These are phyloP conservation scores for Laothoe populi DNA, from an alignment of 2,888 invertebrate genomes.

Conservation along the genomic window DNA sequence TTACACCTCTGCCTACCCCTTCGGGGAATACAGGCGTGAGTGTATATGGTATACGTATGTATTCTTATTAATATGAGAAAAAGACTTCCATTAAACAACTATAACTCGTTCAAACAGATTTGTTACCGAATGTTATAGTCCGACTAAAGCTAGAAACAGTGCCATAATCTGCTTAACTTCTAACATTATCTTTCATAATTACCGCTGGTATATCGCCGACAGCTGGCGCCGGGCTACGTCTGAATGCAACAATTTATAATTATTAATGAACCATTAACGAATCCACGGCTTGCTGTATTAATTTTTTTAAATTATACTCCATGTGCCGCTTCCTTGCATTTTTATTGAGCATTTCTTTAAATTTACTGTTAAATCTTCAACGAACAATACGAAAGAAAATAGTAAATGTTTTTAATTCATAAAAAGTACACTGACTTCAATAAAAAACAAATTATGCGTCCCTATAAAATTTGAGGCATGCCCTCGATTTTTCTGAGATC, in stretches of 20 bases:
- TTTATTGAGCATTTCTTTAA: constrained; percentile 23
- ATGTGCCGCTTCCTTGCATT: constrained; percentile 24
- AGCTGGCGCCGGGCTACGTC: constrained; percentile 40
- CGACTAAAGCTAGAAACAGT: constrained; percentile 20
- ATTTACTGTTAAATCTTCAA: too few species aligned
- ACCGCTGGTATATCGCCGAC: constrained; percentile 37
- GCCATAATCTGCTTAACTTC: constrained; percentile 22
- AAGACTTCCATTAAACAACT: background rate
- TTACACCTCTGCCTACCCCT: too few species aligned
- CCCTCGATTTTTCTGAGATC: too few species aligned
- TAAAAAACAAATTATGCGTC: too few species aligned
- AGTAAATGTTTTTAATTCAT: too few species aligned
- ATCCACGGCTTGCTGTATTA: constrained; percentile 26
- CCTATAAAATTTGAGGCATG: too few species aligned
- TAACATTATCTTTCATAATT: constrained; percentile 38
- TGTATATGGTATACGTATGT: too few species aligned
- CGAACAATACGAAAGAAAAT: too few species aligned
- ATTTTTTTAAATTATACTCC: constrained; percentile 25
- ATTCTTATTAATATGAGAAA: too few species aligned
- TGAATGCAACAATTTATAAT: constrained; percentile 46
- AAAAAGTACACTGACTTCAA: too few species aligned
- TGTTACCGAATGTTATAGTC: background rate
- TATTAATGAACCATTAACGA: constrained; percentile 50
- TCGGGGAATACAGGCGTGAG: too few species aligned
- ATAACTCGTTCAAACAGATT: background rate